Evolutionary conservation across 1,140 invertebrate species (phyloP), one percentile per base, ranked within the genome.

Genomic region (Lepidotrigona ventralis): DNA sequence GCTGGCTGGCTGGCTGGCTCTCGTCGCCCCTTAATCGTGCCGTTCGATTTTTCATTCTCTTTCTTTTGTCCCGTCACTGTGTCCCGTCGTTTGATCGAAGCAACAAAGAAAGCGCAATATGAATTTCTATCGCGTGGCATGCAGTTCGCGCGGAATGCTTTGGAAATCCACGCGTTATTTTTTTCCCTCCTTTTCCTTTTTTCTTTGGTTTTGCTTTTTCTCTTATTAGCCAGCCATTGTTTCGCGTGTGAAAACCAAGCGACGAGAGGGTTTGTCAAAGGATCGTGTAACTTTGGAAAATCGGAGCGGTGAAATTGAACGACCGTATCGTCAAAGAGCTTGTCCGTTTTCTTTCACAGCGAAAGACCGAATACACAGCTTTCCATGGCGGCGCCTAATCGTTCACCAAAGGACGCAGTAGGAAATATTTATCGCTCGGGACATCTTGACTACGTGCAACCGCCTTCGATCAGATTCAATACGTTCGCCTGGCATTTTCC

Each of bases 1-100:
- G 39, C 56, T 77, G 64, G 53, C 15, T 21, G 39, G 39, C 39
- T 46, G 39, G 6, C 56, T n/a, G 39, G 53, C 14, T 33, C 33
- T 33, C n/a, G n/a, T 63, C 69, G 58, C 69, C 81, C n/a, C 54
- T 83, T 78, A 78, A 70, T 29, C 74, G 66, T 26, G 54, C n/a
- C 46, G 15, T 33, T 83, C 54, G 81, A 58, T 81, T 82, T 82
- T 77, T 77, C 64, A 12, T 23, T 26, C 5, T 21, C 11, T n/a
- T 39, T 19, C 26, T 54, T 51, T 29, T 46, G 12, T 26, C 39
- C 21, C 21, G 26, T 51, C 79, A 11, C n/a, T 26, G 46, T 29
- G 51, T 19, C 9, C 33, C 58, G 77, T 56, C 58, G 77, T 56
- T 70, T 33, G 71, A 56, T 78, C 76, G 64, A 56, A 21, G 33